Conservation (phyloP, 2,888 invertebrate genomes). For the Eilema sororculum region DNA sequence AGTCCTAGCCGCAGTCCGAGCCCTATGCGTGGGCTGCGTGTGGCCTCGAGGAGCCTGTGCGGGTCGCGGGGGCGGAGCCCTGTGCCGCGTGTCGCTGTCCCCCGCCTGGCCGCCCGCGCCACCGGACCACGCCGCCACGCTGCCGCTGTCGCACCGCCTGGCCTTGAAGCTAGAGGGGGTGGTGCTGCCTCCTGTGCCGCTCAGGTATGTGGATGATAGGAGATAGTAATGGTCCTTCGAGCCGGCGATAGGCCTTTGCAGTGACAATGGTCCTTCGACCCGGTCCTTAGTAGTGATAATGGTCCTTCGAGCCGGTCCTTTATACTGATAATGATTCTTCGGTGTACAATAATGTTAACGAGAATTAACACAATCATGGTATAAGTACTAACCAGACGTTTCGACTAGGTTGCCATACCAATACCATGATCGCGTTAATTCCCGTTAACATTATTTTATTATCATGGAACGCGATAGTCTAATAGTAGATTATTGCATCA, state of each 20-base stretch:
- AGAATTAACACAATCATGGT: no score
- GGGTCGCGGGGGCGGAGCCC: constrained; percentile 91
- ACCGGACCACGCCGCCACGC: constrained; percentile 92
- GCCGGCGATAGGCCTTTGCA: no score
- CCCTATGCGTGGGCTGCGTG: constrained; percentile 91
- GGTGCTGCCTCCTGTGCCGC: constrained; percentile 90
- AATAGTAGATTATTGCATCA: no score
- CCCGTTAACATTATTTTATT: no score
- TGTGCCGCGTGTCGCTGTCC: constrained; percentile 79
- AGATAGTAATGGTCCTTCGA: not conserved
- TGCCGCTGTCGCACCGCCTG: constrained; percentile 94
- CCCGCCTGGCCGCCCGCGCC: constrained; percentile 85
- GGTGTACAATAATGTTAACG: no score
- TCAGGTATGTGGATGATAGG: constrained; percentile 79
- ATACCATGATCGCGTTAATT: no score
- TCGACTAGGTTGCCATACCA: no score
- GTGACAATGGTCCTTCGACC: not conserved
- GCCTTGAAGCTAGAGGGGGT: constrained; percentile 98
- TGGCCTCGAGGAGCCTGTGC: constrained; percentile 93
- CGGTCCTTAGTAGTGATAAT: not conserved
- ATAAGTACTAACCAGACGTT: no score
- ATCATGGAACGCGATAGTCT: no score
- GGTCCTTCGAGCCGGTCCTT: not conserved
- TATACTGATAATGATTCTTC: not conserved
- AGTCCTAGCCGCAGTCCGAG: constrained; percentile 66